Percentiles rank a stretch among this genome's conserved stretches.
These are phyloP conservation scores for Cephus nigrinus DNA, from an alignment of 2,888 invertebrate species.

Conservation along the genomic window DNA sequence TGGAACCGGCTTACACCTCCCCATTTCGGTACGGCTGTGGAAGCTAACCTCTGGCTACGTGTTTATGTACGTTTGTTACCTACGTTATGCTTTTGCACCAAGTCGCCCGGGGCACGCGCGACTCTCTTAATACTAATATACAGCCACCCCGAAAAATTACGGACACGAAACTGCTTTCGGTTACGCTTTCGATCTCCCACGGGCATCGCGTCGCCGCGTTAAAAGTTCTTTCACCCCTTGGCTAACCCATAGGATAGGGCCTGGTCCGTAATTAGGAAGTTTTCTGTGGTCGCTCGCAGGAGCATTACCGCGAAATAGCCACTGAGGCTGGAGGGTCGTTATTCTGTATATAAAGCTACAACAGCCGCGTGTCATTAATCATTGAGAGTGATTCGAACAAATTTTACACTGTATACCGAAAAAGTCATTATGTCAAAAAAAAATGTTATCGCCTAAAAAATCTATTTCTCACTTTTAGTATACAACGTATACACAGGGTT, in stretches of 20 bases:
- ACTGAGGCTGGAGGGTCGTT: background rate
- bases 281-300: background rate
- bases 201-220: background rate
- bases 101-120: conserved; percentile 1
- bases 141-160: conserved; percentile 15
- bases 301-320: background rate
- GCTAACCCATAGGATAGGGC: background rate
- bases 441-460: background rate
- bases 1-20: background rate
- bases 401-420: background rate
- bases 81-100: conserved; percentile 2
- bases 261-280: conserved; percentile 1
- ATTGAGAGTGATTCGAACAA: background rate
- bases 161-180: conserved; percentile 17
- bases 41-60: background rate
- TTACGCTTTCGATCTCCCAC: conserved; percentile 5
- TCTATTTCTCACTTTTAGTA: too few relatives aligned
- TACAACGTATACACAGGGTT: background rate
- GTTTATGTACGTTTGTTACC: conserved; percentile 1
- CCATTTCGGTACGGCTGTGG: background rate
- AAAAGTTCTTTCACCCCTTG: conserved; percentile 1
- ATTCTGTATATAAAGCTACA: background rate
- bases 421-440: background rate
- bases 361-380: background rate
- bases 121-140: conserved; percentile 8